Base-by-base conservation (phyloP, 2,888 invertebrate genomes). In the Drosophila atripex region DNA sequence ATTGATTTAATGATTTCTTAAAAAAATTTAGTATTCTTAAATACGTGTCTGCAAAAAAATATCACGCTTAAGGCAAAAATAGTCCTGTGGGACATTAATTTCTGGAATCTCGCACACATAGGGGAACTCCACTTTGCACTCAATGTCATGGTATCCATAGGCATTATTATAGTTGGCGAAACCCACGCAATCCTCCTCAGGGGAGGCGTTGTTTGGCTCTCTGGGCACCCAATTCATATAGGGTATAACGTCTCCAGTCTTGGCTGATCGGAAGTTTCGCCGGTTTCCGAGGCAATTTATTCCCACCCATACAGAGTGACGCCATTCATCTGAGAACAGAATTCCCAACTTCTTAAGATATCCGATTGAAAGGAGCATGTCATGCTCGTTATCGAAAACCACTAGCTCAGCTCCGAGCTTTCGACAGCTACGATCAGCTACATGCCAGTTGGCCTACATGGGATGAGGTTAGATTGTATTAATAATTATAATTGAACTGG, bases 171-270 rank as follows among this genome's bases (percentile, higher is more conserved):
- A 39, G 9, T 45, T 21, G 9, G 68, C 54, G 5, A 47, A 66
- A 11, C 16, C 56, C 8, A 66, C 55, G 30, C 66, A 66, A 35
- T 66, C 60, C 45, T 61, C 49, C 21, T 49, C 25, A 4, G 61
- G 49, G 1, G n/a, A 9, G 6, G 3, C 11, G 21, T 57, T 61
- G 9, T 57, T 0, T 2, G 61, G 58, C 9, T 61, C 9, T 0
- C 0, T 0, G 6, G 32, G 56, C 3, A 23, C 30, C 60, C 60
- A 60, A 0, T 11, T 1, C n/a, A 41, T 6, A 9, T 32, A 60
- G 21, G 21, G 5, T 21, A 49, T 9, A 4, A 5, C 2, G 2
- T 21, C 60, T 6, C 56, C 60, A 11, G n/a, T 47, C 11, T 41
- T 55, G 16, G 46, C 35, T 12, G 8, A 38, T 2, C 11, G 38